phyloP scores from a whole-genome alignment of 2,797 vertebrate genomes.

The Geotrypetes seraphini region DNA sequence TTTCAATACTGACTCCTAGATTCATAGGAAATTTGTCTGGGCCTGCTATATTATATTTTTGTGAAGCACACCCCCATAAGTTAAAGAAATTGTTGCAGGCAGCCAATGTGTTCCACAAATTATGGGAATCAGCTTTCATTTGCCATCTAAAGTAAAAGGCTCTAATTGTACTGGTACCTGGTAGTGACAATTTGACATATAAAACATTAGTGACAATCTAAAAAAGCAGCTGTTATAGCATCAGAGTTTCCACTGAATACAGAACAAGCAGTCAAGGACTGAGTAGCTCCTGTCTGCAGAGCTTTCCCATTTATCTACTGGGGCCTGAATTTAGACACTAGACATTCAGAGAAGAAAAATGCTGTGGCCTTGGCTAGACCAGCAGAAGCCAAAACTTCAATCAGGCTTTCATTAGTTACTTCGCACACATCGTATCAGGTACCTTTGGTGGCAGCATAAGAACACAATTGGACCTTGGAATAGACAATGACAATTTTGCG shows the following conservation, averaged over 20 bases:
- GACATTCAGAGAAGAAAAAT: conserved; percentile 41
- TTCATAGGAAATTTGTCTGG: too few relatives aligned
- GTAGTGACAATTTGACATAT: conserved; percentile 12
- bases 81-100: neutral
- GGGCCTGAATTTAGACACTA: conserved; percentile 28
- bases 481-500: conserved; percentile 35
- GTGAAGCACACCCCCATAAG: neutral
- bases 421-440: conserved; percentile 16
- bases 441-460: conserved; percentile 36
- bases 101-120: too few relatives aligned
- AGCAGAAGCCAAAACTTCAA: conserved; percentile 54
- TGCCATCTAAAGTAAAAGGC: conserved; percentile 11
- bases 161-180: conserved; percentile 6
- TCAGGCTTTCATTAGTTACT: conserved; percentile 47
- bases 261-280: conserved; percentile 23
- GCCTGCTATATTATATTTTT: neutral
- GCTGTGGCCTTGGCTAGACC: conserved; percentile 35
- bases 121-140: conserved; percentile 5
- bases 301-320: conserved; percentile 35
- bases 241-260: conserved; percentile 7
- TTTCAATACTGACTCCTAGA: too few relatives aligned
- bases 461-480: conserved; percentile 32
- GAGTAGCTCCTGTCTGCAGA: conserved; percentile 17
- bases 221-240: too few relatives aligned
- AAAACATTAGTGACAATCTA: conserved; percentile 14